phyloP scores from a whole-genome alignment of 2,888 invertebrate genomes.

The Isoperla grammatica region DNA sequence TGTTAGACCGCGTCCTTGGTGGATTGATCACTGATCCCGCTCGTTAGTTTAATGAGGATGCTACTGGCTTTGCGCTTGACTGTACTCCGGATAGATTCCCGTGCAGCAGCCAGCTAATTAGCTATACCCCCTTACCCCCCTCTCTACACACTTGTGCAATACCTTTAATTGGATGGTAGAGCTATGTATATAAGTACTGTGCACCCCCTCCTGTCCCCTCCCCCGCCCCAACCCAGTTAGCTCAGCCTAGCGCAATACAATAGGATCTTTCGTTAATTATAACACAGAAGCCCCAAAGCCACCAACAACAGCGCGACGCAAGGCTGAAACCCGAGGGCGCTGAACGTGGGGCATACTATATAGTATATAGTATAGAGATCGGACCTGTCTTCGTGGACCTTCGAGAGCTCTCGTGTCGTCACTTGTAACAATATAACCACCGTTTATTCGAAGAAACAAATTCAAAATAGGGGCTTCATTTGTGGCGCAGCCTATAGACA shows the following conservation, averaged over 20 bases:
- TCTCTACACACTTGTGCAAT: conserved; percentile 24
- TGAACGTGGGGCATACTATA: not conserved
- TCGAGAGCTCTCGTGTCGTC: not conserved
- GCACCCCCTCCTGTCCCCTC: not conserved
- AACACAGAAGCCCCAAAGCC: not conserved
- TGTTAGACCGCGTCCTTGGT: too few relatives aligned
- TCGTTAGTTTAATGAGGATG: too few relatives aligned
- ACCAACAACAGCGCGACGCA: not conserved
- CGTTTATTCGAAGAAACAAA: too few relatives aligned
- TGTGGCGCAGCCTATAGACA: too few relatives aligned
- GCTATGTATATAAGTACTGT: conserved; percentile 5
- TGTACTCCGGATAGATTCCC: conserved; percentile 17
- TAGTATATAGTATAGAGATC: not conserved
- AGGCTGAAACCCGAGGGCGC: not conserved
- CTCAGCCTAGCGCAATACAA: conserved; percentile 8
- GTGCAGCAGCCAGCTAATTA: conserved; percentile 28
- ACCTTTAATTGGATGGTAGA: conserved; percentile 31
- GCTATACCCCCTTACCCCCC: conserved; percentile 18
- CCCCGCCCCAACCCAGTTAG: not conserved
- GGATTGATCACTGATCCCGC: too few relatives aligned
- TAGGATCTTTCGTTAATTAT: conserved; percentile 9
- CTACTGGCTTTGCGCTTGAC: not conserved
- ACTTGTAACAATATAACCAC: not conserved
- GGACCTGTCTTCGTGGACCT: not conserved
- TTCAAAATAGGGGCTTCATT: too few relatives aligned